A percentile compares a stretch with the other conserved stretches of the same genome.
Conservation (phyloP, 2,888 invertebrate species). For the Fissipunctia ypsillon region DNA sequence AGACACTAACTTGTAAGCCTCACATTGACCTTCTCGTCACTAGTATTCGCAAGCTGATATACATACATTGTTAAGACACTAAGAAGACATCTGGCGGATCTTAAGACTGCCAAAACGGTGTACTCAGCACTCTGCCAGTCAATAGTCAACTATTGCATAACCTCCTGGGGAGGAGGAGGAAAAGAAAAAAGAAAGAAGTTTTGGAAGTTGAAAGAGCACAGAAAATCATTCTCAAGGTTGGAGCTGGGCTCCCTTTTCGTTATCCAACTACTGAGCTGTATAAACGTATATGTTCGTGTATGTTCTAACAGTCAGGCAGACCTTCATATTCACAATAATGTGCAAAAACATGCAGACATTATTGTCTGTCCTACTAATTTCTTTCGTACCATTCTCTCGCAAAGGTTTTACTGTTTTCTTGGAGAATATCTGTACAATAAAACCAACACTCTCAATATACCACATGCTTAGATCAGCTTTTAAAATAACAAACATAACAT, state of each 20-base stretch:
- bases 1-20: background rate
- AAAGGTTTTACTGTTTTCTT: no score
- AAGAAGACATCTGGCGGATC: no score
- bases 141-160: background rate
- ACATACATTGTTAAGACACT: background rate
- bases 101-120: background rate
- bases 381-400: no score
- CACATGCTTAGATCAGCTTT: no score
- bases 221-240: no score
- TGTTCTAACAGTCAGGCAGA: background rate
- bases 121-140: background rate
- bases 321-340: background rate
- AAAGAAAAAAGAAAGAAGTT: background rate
- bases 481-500: no score
- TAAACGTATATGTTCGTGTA: background rate
- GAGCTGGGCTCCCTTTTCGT: no score
- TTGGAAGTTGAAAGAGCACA: no score
- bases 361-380: no score
- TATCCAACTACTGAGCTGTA: background rate
- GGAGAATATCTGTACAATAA: no score
- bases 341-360: no score
- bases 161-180: background rate
- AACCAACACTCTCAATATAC: no score
- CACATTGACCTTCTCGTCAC: conserved; percentile 3
- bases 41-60: background rate